Evolutionary conservation across 92 coral and sea anemone species (phyloP), one percentile per base, ranked within the genome.

Genomic region (Porites evermanni): DNA sequence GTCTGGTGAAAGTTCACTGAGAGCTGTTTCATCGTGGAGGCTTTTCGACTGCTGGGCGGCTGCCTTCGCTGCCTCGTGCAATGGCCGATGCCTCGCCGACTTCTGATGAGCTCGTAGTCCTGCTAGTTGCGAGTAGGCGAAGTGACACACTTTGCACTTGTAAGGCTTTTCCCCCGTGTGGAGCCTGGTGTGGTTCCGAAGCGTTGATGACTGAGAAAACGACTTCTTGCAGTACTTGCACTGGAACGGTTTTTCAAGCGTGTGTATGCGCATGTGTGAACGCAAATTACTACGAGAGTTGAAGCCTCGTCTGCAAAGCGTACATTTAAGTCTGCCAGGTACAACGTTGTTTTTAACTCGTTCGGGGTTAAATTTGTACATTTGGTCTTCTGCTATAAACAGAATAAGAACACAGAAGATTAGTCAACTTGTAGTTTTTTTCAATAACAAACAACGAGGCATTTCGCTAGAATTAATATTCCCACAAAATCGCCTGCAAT

Each of bases 141-240:
- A 97, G 83, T 97, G 99, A 79, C 99, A 97, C n/a, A 97, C 98
- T 47, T 90, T 93, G 66, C 99, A 97, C 80, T 93, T 95, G 88
- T 97, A 97, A 6, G 99, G 99, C 64, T 97, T 97, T 70, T 97
- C 99, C 0, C 99, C 99, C 38, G 99, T 97, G 85, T 97, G 99
- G 56, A 97, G 89, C 64, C 99, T 86, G 74, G 98, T 95, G 84
- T 97, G 99, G 87, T 97, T 97, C 44, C 99, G 93, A 69, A 97
- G 87, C 66, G 99, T 97, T 2, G 99, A 97, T 18, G 99, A 97
- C 91, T 97, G 99, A 10, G 98, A 95, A 73, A 97, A 97, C 11
- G 97, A 91, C 85, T 97, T 97, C 89, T 97, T 97, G 86, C 99
- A 97, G 80, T 93, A 97, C 82, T 97, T 97, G 88, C 99, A 97